Evolutionary conservation across 2,888 invertebrate species (phyloP).

Genomic region (Gasteruption jaculator): DNA sequence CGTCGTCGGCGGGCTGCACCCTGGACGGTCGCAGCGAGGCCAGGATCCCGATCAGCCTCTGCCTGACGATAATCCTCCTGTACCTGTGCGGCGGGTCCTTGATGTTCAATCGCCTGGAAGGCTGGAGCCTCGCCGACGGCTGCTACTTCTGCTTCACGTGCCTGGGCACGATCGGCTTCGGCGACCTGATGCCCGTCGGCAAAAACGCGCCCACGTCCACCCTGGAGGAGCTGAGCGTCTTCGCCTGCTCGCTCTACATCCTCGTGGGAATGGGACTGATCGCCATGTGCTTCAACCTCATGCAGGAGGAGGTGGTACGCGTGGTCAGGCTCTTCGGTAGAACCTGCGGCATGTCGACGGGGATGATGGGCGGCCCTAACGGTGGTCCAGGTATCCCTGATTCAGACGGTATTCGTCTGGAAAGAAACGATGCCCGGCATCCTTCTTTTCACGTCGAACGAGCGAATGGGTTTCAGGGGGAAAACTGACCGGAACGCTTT

Average conservation of each 20-base stretch:
- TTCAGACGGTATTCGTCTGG: constrained; percentile 34
- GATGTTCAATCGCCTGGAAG: constrained; percentile 85
- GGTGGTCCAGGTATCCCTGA: constrained; percentile 42
- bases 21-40: constrained; percentile 57
- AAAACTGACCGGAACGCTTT: no score
- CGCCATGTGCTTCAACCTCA: constrained; percentile 83
- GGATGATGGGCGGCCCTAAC: constrained; percentile 42
- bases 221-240: constrained; percentile 65
- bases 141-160: constrained; percentile 77
- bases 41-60: constrained; percentile 83
- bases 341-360: constrained; percentile 46
- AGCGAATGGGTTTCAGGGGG: no score
- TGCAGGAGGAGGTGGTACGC: constrained; percentile 70
- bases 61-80: constrained; percentile 76
- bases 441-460: no score
- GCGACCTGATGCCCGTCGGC: constrained; percentile 69
- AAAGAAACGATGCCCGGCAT: no score
- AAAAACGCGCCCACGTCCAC: constrained; percentile 50
- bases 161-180: constrained; percentile 79
- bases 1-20: constrained; percentile 46
- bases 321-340: constrained; percentile 56
- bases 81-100: constrained; percentile 88
- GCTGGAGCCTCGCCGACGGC: constrained; percentile 88
- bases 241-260: constrained; percentile 76
- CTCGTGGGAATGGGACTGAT: constrained; percentile 80